Evolutionary conservation across 30 jellyfish, hydroid and myxozoan species (phyloP), one percentile per base, ranked within the genome.

Genomic region (Calvadosia cruxmelitensis): DNA sequence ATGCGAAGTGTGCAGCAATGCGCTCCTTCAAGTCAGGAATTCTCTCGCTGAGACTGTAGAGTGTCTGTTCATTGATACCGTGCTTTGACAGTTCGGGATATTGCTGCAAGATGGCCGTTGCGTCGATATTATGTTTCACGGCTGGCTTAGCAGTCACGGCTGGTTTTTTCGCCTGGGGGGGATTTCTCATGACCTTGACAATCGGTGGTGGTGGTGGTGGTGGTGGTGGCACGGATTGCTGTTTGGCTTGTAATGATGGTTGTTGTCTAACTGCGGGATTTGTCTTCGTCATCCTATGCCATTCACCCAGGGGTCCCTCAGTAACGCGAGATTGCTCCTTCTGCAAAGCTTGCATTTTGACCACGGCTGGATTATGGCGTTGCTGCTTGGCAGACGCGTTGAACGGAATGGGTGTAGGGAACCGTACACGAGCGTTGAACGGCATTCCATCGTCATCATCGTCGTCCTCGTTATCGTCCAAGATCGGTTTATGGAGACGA

Each of bases 11-110:
- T 5, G 89, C 93, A 23, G 50, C 66, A 31, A 87, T 87, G 49
- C 93, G 78, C 62, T 87, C 74, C 66, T 87, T 83, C 30, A 87
- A 65, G 69, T 87, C 76, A 15, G 97, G 97, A 23, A 87, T 85
- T 28, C 73, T 78, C 52, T 52, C 73, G 51, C 78, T 78, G 20
- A 87, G 68, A 64, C 93, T 79, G 49, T 69, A 64, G 24, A 87
- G 50, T 1, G 71, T 78, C 25, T 87, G 85, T 3, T 75, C 94
- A 2, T 84, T 80, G 16, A 80, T 79, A 20, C 97, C 97, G 63
- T 87, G 79, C n/a, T 71, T 76, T 52, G 86, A 70, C 23, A 87
- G 87, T 75, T 87, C 95, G 0, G 97, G 97, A 69, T 50, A 87
- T 5, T 75, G 61, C 49, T 50, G 32, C 49, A 87, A 77, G 10